phyloP scores from a whole-genome alignment of 2,113 vertebrate species.

The Paralichthys olivaceus region DNA sequence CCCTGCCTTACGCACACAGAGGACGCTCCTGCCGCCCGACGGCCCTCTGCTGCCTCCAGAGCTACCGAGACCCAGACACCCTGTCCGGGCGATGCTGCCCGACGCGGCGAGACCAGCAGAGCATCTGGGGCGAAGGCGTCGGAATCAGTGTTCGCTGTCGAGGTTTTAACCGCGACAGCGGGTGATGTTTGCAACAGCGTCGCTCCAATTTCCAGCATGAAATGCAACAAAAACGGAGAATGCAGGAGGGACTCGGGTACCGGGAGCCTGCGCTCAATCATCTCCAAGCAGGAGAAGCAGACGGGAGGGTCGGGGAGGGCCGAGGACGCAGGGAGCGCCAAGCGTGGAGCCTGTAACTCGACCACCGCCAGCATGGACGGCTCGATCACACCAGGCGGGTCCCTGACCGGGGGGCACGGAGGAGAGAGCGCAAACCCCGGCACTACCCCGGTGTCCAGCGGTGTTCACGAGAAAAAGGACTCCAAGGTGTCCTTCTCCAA shows the following conservation, averaged over 20 bases:
- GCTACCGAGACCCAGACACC: constrained; percentile 69
- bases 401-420: constrained; percentile 74
- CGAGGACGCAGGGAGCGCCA: constrained; percentile 76
- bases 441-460: constrained; percentile 70
- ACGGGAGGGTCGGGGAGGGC: constrained; percentile 69
- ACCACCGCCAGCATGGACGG: constrained; percentile 83
- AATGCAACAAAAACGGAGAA: constrained; percentile 88
- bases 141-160: constrained; percentile 64
- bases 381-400: constrained; percentile 77
- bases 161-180: constrained; percentile 70
- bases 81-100: constrained; percentile 81
- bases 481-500: constrained; percentile 89
- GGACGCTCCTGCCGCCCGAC: constrained; percentile 71
- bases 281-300: constrained; percentile 82
- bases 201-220: constrained; percentile 81
- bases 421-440: constrained; percentile 71
- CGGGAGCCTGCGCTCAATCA: constrained; percentile 84
- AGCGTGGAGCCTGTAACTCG: constrained; percentile 80
- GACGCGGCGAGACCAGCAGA: constrained; percentile 69
- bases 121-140: constrained; percentile 72
- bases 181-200: constrained; percentile 70
- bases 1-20: constrained; percentile 75
- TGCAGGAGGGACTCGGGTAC: constrained; percentile 84
- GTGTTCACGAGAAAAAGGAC: constrained; percentile 85
- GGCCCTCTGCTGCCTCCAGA: constrained; percentile 74